Evolutionary conservation across 2,888 invertebrate genomes (phyloP).

Genomic region (Gasteruption jaculator): DNA sequence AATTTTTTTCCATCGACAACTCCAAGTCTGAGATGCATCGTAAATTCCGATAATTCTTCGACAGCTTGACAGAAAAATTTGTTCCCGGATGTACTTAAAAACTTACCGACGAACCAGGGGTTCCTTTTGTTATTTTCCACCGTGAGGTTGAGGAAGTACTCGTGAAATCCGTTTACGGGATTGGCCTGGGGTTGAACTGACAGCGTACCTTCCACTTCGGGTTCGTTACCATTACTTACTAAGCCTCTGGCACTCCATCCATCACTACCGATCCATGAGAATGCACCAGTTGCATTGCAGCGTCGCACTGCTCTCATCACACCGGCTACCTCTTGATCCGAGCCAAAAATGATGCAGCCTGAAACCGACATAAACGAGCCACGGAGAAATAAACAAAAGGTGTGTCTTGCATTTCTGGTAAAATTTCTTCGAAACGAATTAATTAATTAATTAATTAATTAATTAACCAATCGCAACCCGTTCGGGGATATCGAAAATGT

Average conservation of each 20-base stretch:
- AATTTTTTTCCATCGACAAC: slow-evolving; percentile 93
- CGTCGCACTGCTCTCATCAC: slow-evolving; percentile 90
- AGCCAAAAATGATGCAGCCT: slow-evolving; percentile 94
- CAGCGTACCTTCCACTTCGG: slow-evolving; percentile 88
- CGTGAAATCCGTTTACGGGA: slow-evolving; percentile 80
- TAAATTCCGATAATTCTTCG: slow-evolving; percentile 94
- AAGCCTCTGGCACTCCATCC: slow-evolving; percentile 90
- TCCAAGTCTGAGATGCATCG: slow-evolving; percentile 98
- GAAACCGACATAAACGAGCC: slow-evolving; percentile 27
- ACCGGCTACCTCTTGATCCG: slow-evolving; percentile 94
- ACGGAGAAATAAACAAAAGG: slow-evolving; percentile 5
- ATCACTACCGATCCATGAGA: slow-evolving; percentile 95
- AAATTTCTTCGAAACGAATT: neutral
- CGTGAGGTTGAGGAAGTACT: slow-evolving; percentile 78
- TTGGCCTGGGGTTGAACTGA: slow-evolving; percentile 93
- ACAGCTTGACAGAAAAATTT: too few species aligned
- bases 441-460: slow-evolving; percentile 1
- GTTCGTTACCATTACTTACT: slow-evolving; percentile 79
- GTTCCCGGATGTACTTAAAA: too few species aligned
- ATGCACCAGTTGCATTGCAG: slow-evolving; percentile 80
- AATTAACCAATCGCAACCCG: too few species aligned
- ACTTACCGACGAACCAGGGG: slow-evolving; percentile 93
- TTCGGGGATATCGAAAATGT: too few species aligned
- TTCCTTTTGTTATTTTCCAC: slow-evolving; percentile 86
- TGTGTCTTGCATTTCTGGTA: neutral